These are phyloP conservation scores for Ectobius pallidus DNA, from an alignment of 2,888 invertebrate species.

Conservation along the genomic window DNA sequence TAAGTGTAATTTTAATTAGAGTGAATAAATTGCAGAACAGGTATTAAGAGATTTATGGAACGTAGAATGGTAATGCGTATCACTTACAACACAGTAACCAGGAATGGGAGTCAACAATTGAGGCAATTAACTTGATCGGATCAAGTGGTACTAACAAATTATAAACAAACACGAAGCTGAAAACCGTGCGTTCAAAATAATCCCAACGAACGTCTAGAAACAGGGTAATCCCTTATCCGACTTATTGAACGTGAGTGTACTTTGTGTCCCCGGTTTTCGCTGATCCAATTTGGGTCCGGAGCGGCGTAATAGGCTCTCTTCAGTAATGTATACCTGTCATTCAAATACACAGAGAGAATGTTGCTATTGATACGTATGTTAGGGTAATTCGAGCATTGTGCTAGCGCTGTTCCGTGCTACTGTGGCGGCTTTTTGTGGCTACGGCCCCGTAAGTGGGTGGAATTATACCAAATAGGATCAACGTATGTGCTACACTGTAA, in stretches of 20 bases:
- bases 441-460: slow-evolving; percentile 20
- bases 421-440: slow-evolving; percentile 17
- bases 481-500: background rate
- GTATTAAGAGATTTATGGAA: no score
- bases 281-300: slow-evolving; percentile 43
- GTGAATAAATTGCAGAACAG: no score
- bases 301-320: slow-evolving; percentile 39
- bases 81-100: no score
- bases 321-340: slow-evolving; percentile 40
- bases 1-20: no score
- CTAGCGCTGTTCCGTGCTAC: background rate
- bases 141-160: no score
- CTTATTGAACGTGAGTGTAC: slow-evolving; percentile 23
- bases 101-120: no score
- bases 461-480: background rate
- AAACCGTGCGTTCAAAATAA: no score
- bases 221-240: no score
- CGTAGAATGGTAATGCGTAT: no score
- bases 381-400: slow-evolving; percentile 30
- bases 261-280: slow-evolving; percentile 27
- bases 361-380: slow-evolving; percentile 31
- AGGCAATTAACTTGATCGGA: no score
- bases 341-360: slow-evolving; percentile 24
- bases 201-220: no score
- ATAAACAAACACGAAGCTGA: no score